These are phyloP conservation scores for Diorhabda carinulata DNA, from an alignment of 1,140 invertebrate genomes.

Conservation along the genomic window DNA sequence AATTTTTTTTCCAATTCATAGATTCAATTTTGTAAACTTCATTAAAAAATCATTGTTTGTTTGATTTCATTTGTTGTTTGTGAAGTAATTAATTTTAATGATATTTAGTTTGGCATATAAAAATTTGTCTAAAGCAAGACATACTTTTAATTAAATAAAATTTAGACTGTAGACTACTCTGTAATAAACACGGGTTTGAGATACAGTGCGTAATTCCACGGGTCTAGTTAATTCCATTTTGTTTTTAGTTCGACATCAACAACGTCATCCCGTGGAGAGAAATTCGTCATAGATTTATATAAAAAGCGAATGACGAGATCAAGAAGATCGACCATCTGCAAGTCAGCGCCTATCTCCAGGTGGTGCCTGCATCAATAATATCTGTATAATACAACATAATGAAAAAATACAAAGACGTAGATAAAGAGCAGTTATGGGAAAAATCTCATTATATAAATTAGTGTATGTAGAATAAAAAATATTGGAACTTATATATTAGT, in stretches of 20 bases:
- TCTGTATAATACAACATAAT: conserved; percentile 20
- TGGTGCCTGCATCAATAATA: conserved; percentile 18
- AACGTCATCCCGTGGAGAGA: background rate
- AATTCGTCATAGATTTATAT: conserved; percentile 14
- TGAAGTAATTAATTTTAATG: too few relatives aligned
- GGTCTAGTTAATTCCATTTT: conserved; percentile 1
- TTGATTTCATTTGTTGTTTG: too few relatives aligned
- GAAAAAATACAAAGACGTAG: conserved; percentile 3
- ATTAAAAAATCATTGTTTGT: too few relatives aligned
- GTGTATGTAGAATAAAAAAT: too few relatives aligned
- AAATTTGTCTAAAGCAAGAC: too few relatives aligned
- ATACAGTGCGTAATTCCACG: background rate
- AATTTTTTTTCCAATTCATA: too few relatives aligned
- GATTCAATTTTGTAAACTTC: too few relatives aligned
- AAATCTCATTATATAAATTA: too few relatives aligned
- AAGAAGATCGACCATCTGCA: conserved; percentile 14
- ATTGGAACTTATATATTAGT: too few relatives aligned
- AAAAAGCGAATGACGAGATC: conserved; percentile 15
- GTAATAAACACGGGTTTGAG: background rate
- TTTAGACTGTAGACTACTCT: background rate
- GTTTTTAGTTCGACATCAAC: background rate
- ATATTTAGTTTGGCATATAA: too few relatives aligned
- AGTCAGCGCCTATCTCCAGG: conserved; percentile 19
- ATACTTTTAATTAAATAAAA: too few relatives aligned
- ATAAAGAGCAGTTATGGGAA: background rate